phyloP scores from a whole-genome alignment of 2,888 invertebrate genomes.

The Idaea dimidiata region DNA sequence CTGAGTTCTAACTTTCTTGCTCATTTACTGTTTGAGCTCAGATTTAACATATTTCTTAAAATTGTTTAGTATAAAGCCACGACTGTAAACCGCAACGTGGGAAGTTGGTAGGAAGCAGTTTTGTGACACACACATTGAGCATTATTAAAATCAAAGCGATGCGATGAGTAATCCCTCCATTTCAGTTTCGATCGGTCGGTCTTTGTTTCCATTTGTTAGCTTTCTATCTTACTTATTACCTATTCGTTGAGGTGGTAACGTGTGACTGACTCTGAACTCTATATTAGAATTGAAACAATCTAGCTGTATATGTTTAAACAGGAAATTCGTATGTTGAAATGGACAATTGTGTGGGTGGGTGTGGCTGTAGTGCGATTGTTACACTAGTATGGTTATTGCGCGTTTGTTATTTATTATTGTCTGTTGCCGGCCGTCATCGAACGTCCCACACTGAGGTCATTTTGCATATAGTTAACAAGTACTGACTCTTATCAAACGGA shows the following conservation, averaged over 20 bases:
- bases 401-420: constrained; percentile 40
- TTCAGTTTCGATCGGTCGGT: not conserved
- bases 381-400: constrained; percentile 58
- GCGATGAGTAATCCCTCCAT: not conserved
- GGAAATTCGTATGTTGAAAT: constrained; percentile 63
- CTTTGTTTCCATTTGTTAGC: constrained; percentile 12
- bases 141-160: not conserved
- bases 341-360: constrained; percentile 63
- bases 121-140: constrained; percentile 20
- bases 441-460: constrained; percentile 54
- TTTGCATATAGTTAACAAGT: constrained; percentile 50
- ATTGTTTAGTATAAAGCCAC: constrained; percentile 2
- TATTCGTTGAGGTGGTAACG: not conserved
- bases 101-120: constrained; percentile 35
- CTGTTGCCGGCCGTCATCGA: constrained; percentile 37
- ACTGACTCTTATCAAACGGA: constrained; percentile 41
- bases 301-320: constrained; percentile 51
- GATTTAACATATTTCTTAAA: not conserved
- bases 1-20: constrained; percentile 5
- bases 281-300: not conserved
- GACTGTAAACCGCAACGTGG: constrained; percentile 17
- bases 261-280: not conserved
- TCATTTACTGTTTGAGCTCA: constrained; percentile 3
- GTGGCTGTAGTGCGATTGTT: constrained; percentile 57
- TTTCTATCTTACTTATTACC: not conserved